These are phyloP conservation scores for Sorex araneus DNA, from an alignment of 2,113 vertebrate genomes.

Conservation along the genomic window DNA sequence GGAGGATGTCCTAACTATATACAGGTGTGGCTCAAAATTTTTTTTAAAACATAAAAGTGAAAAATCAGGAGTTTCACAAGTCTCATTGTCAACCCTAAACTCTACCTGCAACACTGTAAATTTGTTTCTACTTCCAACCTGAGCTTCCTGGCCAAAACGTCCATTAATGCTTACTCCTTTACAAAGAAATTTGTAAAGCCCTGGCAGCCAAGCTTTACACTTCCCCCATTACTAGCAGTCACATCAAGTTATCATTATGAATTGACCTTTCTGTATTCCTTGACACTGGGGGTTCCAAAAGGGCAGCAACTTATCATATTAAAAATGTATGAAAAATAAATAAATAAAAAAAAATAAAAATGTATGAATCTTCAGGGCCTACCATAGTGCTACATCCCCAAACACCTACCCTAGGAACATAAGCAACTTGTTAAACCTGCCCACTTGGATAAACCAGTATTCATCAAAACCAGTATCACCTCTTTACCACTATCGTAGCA, in stretches of 20 bases:
- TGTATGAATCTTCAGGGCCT: not conserved
- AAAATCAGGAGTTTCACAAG: not conserved
- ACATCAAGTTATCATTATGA: not conserved
- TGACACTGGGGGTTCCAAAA: not conserved
- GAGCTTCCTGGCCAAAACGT: not conserved
- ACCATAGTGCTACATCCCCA: not conserved
- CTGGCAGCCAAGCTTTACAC: not conserved
- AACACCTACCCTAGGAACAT: not conserved
- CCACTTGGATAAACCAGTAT: constrained; percentile 6
- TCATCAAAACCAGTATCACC: not conserved
- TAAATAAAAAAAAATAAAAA: too few relatives aligned
- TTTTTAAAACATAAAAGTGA: not conserved
- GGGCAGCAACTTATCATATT: not conserved
- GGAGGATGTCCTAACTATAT: too few relatives aligned
- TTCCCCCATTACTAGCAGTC: not conserved
- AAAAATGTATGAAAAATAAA: too few relatives aligned
- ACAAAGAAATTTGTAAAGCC: not conserved
- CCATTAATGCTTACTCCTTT: not conserved
- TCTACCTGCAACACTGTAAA: not conserved
- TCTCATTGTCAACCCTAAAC: not conserved
- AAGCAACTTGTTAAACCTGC: not conserved
- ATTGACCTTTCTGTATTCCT: not conserved
- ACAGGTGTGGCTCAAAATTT: too few relatives aligned
- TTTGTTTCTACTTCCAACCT: not conserved
- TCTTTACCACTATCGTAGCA: not conserved